These are phyloP conservation scores for Vombatus ursinus DNA, from an alignment of 2,113 vertebrate species.

Conservation along the genomic window DNA sequence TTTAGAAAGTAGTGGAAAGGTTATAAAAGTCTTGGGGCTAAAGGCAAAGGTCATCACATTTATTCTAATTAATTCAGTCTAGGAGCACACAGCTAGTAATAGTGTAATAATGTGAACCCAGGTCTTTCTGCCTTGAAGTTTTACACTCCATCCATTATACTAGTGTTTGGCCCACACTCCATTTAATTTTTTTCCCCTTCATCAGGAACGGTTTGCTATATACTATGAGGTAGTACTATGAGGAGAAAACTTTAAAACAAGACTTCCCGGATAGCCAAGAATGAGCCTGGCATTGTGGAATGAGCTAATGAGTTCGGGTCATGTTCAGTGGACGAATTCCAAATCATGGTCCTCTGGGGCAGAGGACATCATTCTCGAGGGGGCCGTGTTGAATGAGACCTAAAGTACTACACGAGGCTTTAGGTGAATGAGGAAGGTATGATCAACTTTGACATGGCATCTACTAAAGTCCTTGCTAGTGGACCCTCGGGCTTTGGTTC, in stretches of 20 bases:
- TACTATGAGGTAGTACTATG: neutral
- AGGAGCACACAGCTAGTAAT: neutral
- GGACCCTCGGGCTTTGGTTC: neutral
- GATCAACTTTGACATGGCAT: neutral
- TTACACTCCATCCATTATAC: neutral
- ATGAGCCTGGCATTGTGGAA: neutral
- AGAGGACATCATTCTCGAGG: neutral
- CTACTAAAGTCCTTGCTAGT: neutral
- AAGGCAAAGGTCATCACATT: neutral
- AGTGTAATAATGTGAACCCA: neutral
- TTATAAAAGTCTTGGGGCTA: neutral
- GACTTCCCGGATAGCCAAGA: neutral
- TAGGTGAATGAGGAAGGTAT: neutral
- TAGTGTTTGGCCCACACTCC: neutral
- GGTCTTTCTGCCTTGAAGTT: neutral
- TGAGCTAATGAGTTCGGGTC: neutral
- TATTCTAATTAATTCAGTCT: neutral
- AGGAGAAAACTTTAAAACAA: neutral
- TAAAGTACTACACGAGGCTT: neutral
- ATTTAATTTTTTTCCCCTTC: neutral
- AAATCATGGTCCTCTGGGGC: neutral
- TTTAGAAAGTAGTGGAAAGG: neutral
- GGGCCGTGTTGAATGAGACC: neutral
- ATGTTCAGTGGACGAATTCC: neutral
- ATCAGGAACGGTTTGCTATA: neutral